Evolutionary conservation across 1,140 invertebrate species (phyloP).

Genomic region (Cherax quadricarinatus): DNA sequence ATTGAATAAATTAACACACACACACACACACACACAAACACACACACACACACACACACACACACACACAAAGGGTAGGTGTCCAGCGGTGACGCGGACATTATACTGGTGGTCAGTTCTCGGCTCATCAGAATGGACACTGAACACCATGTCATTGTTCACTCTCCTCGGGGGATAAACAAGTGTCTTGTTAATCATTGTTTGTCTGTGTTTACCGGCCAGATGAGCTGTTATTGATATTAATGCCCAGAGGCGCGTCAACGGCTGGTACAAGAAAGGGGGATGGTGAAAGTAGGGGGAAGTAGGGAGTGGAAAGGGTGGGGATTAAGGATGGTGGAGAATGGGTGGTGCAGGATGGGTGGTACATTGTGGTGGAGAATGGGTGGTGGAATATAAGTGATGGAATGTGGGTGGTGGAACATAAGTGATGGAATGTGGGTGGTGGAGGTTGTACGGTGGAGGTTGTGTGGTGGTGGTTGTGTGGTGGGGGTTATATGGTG

Average conservation of each 20-base stretch:
- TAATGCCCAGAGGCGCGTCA: conserved; percentile 3
- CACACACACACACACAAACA: not conserved
- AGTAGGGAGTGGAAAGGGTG: too few relatives aligned
- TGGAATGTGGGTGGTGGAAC: too few relatives aligned
- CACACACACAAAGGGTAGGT: not conserved
- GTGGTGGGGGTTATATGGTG: too few relatives aligned
- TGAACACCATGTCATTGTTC: conserved; percentile 51
- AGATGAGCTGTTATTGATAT: conserved; percentile 62
- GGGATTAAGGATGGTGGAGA: too few relatives aligned
- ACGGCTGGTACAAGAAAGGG: too few relatives aligned
- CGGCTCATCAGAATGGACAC: conserved; percentile 39
- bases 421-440: too few relatives aligned
- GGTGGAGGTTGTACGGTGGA: too few relatives aligned
- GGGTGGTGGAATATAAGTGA: too few relatives aligned
- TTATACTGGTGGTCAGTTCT: conserved; percentile 14
- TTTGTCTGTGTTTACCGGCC: conserved; percentile 42
- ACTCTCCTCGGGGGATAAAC: conserved; percentile 38
- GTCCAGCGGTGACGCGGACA: not conserved
- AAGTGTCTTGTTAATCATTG: conserved; percentile 35
- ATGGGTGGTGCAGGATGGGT: too few relatives aligned
- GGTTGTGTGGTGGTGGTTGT: too few relatives aligned
- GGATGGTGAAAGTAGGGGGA: too few relatives aligned
- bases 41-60: conserved; percentile 13
- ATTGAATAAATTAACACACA: not conserved
- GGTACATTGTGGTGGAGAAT: too few relatives aligned